Base-by-base conservation (phyloP, 92 coral and sea anemone species). In the Nematostella vectensis region DNA sequence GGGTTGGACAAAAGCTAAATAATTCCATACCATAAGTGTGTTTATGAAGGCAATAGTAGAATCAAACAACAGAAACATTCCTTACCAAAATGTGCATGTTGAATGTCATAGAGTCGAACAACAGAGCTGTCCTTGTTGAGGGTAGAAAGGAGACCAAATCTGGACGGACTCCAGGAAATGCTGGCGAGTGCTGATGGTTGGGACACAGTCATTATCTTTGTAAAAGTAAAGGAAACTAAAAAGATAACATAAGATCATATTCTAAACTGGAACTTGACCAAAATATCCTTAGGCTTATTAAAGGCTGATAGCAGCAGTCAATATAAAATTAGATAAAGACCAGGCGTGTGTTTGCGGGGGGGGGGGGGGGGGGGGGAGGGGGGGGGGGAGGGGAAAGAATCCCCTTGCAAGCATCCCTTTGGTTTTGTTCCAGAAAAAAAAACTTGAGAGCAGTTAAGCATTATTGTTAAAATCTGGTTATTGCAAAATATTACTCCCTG, bases 91-190 rank as follows among this genome's bases (percentile, higher is more conserved):
- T 82, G 76, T 29, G 94, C 82, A 72, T 93, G 87, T 36, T 87
- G 99, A 45, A 87, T 87, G 42, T 93, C 96, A 51, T 93, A 88
- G 3, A 93, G 77, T 50, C 82, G 93, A 10, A 93, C 83, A 57
- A 87, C 72, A 38, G 80, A 66, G 47, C 77, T 75, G 27, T 93
- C 96, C 76, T 69, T 82, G 21, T 77, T 76, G 44, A 87, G 59
- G 30, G 96, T 68, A 11, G 96, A 82, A 21, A 93, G 74, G 36
- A 93, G 81, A 20, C 95, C 96, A 50, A 85, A 78, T 66, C 99
- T 68, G 40, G 94, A 81, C 27, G 96, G 96, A 62, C 95, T 86
- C 99, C 99, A 93, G 9, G 85, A 76, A 50, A 87, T 79, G 44
- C 72, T 76, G 6, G 76, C 58, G 37, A 87, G 69, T 53, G 82